Evolutionary conservation across 37 sponge, comb jelly and placozoan genomes (phyloP).

Genomic region (Halisarca cf. caerulea): DNA sequence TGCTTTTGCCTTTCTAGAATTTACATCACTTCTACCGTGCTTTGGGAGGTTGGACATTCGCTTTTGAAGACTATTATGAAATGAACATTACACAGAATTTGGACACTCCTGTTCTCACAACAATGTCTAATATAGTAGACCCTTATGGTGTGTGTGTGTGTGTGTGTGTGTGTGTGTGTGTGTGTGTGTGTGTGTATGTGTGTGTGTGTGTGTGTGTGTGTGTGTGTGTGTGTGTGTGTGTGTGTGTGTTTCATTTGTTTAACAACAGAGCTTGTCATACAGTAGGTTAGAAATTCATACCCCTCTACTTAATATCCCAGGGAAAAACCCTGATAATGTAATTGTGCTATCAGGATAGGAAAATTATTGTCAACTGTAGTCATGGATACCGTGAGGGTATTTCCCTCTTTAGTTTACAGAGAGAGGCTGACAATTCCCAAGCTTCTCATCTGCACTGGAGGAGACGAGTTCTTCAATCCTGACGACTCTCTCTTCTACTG

Average conservation of each 20-base stretch:
- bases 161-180: slow-evolving; percentile 25
- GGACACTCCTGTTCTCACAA: slow-evolving; percentile 42
- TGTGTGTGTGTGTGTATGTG: slow-evolving; percentile 26
- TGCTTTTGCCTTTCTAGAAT: slow-evolving; percentile 48
- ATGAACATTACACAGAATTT: slow-evolving; percentile 71
- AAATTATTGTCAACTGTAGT: too few relatives aligned
- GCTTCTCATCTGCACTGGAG: slow-evolving; percentile 73
- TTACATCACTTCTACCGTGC: slow-evolving; percentile 81
- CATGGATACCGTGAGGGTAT: too few relatives aligned
- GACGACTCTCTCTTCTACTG: slow-evolving; percentile 89
- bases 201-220: slow-evolving; percentile 16
- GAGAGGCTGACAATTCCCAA: slow-evolving; percentile 85
- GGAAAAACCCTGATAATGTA: too few relatives aligned
- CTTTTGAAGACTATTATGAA: slow-evolving; percentile 81
- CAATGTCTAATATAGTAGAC: slow-evolving; percentile 68
- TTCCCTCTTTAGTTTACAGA: slow-evolving; percentile 47
- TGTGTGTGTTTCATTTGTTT: too few relatives aligned
- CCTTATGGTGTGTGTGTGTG: slow-evolving; percentile 46
- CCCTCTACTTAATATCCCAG: too few relatives aligned
- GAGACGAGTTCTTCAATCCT: slow-evolving; percentile 89
- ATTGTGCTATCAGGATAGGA: too few relatives aligned
- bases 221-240: not conserved
- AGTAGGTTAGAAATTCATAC: too few relatives aligned
- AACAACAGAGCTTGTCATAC: too few relatives aligned
- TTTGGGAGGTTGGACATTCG: slow-evolving; percentile 91